Base-by-base conservation (phyloP, 1,140 invertebrate species). In the Sinella curviseta region DNA sequence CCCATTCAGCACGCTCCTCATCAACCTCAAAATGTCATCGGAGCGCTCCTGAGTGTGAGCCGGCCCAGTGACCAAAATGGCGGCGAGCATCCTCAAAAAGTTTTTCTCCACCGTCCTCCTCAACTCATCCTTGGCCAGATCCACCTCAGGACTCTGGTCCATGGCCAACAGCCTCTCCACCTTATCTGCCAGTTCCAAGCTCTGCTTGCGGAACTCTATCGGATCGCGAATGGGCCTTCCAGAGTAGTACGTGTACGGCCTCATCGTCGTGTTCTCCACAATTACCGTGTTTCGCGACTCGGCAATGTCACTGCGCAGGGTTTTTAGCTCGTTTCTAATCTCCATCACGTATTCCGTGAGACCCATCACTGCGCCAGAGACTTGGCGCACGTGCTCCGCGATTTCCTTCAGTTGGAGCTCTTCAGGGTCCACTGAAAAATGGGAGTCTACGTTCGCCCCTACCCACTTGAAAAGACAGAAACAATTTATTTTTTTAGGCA, bases 21-120 rank as follows among this genome's bases (percentile, higher is more conserved):
- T 84, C 4, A 84, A 34, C 81, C 81, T 80, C 3, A 84, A 81
- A 31, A 84, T 82, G 20, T 81, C 83, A 30, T 79, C 70, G n/a
- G 78, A 77, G 24, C 77, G 76, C n/a, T 78, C 54, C 73, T 84
- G 83, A 1, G 73, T 78, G 0, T 77, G 76, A 2, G 74, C 54
- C 28, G 83, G 83, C 4, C 83, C 83, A 2, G 81, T 81, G 0
- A 82, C 55, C 14, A 84, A 70, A 60, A 84, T 77, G 54, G 81
- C 83, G n/a, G 80, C 80, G 26, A 83, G 26, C 75, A 80, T 80
- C 76, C 74, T 78, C 28, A 84, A 14, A 70, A 84, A 82, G 48
- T 84, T 84, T 20, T 65, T 81, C 60, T 82, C 78, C 17, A 84
- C 80, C 28, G 70, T 67, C 35, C 76, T 60, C 30, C 76, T 60